These are phyloP conservation scores for Acanthurus leucopareius DNA, from an alignment of 2,797 vertebrate species.

Conservation along the genomic window DNA sequence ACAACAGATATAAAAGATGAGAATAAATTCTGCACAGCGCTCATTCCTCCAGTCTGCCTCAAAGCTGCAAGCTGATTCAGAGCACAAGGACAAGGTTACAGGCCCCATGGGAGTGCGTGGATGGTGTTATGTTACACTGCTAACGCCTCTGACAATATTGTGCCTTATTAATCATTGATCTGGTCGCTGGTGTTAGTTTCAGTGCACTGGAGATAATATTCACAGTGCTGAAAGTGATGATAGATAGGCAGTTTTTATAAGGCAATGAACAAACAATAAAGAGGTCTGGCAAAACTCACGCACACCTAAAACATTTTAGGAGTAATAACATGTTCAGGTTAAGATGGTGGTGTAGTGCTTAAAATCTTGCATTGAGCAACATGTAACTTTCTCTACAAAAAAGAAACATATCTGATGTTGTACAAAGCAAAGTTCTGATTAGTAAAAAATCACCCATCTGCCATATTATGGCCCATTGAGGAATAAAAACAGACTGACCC, in stretches of 20 bases:
- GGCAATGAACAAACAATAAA: conserved; percentile 43
- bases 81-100: conserved; percentile 73
- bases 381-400: not conserved
- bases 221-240: conserved; percentile 66
- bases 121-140: conserved; percentile 75
- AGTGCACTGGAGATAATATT: conserved; percentile 68
- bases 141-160: conserved; percentile 69
- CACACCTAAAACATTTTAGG: not conserved
- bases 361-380: conserved; percentile 22
- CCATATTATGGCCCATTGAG: conserved; percentile 4
- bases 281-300: conserved; percentile 9
- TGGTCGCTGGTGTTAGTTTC: conserved; percentile 78
- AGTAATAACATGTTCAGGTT: conserved; percentile 8
- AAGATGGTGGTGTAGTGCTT: conserved; percentile 21
- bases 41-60: conserved; percentile 49
- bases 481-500: not conserved
- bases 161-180: conserved; percentile 87
- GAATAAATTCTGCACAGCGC: conserved; percentile 7
- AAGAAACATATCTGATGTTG: not conserved
- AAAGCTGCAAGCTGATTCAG: conserved; percentile 61
- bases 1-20: conserved; percentile 51
- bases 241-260: conserved; percentile 53
- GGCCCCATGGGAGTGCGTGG: conserved; percentile 51
- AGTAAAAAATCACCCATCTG: conserved; percentile 4
- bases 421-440: conserved; percentile 2